These are phyloP conservation scores for Aethes cnicana DNA, from an alignment of 2,888 invertebrate species.

Conservation along the genomic window DNA sequence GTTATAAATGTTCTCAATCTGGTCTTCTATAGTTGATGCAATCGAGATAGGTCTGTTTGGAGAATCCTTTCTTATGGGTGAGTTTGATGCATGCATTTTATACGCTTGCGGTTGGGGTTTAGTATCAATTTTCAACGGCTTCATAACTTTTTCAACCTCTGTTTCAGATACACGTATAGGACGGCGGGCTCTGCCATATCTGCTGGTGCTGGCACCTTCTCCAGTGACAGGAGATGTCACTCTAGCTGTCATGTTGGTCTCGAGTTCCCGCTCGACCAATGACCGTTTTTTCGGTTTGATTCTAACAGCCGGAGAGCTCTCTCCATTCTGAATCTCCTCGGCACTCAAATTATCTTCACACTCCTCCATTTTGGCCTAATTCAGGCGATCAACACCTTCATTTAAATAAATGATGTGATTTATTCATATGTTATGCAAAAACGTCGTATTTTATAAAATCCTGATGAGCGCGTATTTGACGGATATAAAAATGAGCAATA, in stretches of 20 bases:
- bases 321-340: conserved; percentile 49
- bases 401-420: conserved; percentile 49
- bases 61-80: conserved; percentile 53
- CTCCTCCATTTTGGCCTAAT: conserved; percentile 60
- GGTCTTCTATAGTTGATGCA: conserved; percentile 51
- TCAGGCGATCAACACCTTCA: conserved; percentile 35
- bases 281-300: conserved; percentile 69
- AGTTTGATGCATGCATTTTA: conserved; percentile 72
- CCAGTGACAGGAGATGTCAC: conserved; percentile 60
- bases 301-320: conserved; percentile 45
- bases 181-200: conserved; percentile 83
- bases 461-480: conserved; percentile 19
- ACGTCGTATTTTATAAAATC: conserved; percentile 44
- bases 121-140: conserved; percentile 47
- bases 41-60: conserved; percentile 40
- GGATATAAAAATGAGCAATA: conserved; percentile 44
- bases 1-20: conserved; percentile 65
- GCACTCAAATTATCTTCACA: conserved; percentile 61
- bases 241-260: conserved; percentile 67
- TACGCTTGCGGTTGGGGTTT: conserved; percentile 55
- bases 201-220: conserved; percentile 69
- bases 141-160: conserved; percentile 60
- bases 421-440: conserved; percentile 41
- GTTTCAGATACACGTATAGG: conserved; percentile 72
- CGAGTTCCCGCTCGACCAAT: conserved; percentile 69